Conservation (phyloP, 2,888 invertebrate genomes). For the Lottia scabra region DNA sequence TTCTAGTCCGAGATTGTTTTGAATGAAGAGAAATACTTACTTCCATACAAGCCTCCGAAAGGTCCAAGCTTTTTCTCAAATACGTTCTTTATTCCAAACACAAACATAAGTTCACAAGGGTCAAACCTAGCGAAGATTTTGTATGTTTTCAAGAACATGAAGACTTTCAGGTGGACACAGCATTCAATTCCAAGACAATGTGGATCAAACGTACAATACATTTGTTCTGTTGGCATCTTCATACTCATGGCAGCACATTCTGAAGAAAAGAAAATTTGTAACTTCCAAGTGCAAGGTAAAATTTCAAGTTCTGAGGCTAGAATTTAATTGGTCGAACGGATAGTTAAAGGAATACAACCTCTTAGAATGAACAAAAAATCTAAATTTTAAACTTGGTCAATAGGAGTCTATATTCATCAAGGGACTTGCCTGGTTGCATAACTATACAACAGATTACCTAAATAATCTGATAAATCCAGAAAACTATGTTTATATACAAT, state of each 20-base stretch:
- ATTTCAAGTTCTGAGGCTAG: too few species aligned
- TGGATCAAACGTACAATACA: slow-evolving; percentile 49
- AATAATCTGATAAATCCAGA: too few species aligned
- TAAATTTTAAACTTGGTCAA: too few species aligned
- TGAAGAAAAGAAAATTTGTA: slow-evolving; percentile 30
- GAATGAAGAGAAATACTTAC: slow-evolving; percentile 1
- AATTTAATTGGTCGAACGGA: too few species aligned
- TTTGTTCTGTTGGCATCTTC: slow-evolving; percentile 33
- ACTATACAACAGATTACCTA: too few species aligned
- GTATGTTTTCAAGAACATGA: slow-evolving; percentile 46
- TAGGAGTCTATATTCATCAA: too few species aligned
- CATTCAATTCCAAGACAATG: slow-evolving; percentile 53
- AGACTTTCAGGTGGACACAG: slow-evolving; percentile 47
- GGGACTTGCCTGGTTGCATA: too few species aligned
- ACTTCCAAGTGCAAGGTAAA: too few species aligned
- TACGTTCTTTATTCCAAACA: slow-evolving; percentile 36
- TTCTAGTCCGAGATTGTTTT: neutral
- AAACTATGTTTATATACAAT: too few species aligned
- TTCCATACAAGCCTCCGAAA: slow-evolving; percentile 21
- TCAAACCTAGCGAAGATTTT: slow-evolving; percentile 45
- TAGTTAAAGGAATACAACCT: too few species aligned
- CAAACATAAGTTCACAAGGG: slow-evolving; percentile 38
- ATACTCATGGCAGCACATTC: slow-evolving; percentile 44
- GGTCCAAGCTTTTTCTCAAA: slow-evolving; percentile 26
- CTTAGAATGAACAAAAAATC: too few species aligned